These are phyloP conservation scores for Dendroctonus ponderosae DNA, from an alignment of 1,140 invertebrate genomes.

Conservation along the genomic window DNA sequence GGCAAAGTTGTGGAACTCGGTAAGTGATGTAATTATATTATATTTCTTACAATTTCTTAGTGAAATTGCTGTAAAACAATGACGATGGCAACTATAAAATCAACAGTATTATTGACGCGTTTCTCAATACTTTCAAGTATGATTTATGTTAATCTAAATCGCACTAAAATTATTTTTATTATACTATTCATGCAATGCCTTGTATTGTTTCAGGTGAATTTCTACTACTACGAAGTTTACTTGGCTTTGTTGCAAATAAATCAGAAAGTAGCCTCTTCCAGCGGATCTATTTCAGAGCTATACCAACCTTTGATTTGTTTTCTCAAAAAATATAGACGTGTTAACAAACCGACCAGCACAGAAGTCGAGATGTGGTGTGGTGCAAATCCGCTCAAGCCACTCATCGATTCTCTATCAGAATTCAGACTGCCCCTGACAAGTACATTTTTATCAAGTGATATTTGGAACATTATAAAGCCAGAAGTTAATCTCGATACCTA, in stretches of 20 bases:
- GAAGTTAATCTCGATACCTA: constrained; percentile 48
- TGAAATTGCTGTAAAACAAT: constrained; percentile 30
- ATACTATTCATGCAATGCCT: not conserved
- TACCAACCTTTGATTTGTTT: constrained; percentile 34
- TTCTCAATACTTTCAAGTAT: too few species aligned
- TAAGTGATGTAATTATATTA: not conserved
- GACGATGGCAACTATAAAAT: constrained; percentile 3
- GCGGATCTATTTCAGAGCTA: not conserved
- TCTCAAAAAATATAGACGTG: constrained; percentile 40
- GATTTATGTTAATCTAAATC: constrained; percentile 23
- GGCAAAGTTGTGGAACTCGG: not conserved
- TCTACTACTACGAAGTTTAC: constrained; percentile 48
- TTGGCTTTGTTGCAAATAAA: constrained; percentile 20
- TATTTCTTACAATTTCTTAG: not conserved
- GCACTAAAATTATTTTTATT: not conserved
- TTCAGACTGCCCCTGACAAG: constrained; percentile 41
- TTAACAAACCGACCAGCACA: constrained; percentile 34
- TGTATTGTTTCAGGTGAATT: constrained; percentile 39
- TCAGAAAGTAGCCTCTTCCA: not conserved
- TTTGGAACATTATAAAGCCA: constrained; percentile 45
- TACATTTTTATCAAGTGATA: constrained; percentile 39
- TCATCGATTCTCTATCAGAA: constrained; percentile 41
- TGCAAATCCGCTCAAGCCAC: constrained; percentile 34
- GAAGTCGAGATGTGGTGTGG: constrained; percentile 45
- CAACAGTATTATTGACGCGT: not conserved